Evolutionary conservation across 92 coral and sea anemone species (phyloP).

Genomic region (Porites cylindrica): DNA sequence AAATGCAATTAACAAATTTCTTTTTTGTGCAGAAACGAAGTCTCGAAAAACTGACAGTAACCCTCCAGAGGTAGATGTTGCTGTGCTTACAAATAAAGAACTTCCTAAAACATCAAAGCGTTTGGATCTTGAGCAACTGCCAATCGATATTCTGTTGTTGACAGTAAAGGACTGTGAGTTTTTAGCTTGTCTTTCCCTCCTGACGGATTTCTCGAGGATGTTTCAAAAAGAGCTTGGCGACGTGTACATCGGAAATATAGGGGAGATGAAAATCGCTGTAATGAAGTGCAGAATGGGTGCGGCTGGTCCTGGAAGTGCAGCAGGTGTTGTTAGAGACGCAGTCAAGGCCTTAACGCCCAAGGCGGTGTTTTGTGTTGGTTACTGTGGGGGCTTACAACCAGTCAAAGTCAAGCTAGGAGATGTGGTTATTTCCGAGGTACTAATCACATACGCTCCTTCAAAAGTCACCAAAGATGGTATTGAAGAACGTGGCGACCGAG

Average conservation of each 20-base stretch:
- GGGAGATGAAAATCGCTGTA: not conserved
- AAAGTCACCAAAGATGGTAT: not conserved
- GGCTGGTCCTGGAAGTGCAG: not conserved
- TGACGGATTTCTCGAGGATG: not conserved
- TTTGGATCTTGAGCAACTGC: not conserved
- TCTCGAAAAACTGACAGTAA: no score
- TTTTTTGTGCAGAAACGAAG: no score
- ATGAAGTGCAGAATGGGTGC: not conserved
- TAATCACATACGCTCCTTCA: not conserved
- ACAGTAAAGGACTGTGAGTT: slow-evolving; percentile 5
- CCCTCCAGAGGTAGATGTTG: no score
- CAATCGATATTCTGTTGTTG: not conserved
- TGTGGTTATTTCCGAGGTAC: not conserved
- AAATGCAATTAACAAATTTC: no score
- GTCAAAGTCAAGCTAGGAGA: slow-evolving; percentile 4
- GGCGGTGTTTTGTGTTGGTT: slow-evolving; percentile 9
- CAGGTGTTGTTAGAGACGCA: not conserved
- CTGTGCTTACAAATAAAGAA: not conserved
- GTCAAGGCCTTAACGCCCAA: not conserved
- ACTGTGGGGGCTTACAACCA: not conserved
- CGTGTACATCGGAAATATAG: slow-evolving; percentile 3
- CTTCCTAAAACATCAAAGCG: not conserved
- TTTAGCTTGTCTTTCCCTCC: slow-evolving; percentile 3
- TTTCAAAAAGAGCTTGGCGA: not conserved
- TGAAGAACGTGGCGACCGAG: not conserved